These are phyloP conservation scores for Rhinogobius similis DNA, from an alignment of 2,113 vertebrate genomes.

Conservation along the genomic window DNA sequence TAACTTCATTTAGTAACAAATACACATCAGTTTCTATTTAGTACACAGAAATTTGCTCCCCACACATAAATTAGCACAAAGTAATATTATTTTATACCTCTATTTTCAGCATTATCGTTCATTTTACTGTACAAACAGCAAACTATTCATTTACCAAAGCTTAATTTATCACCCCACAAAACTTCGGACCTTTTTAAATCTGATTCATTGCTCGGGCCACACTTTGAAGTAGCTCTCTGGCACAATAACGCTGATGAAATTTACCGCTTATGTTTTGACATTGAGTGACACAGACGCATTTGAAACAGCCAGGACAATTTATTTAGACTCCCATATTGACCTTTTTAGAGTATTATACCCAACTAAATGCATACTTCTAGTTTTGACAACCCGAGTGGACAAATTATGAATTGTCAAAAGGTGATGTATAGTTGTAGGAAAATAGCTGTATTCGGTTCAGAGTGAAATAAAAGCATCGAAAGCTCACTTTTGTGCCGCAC, in stretches of 20 bases:
- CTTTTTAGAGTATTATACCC: background rate
- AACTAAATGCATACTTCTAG: background rate
- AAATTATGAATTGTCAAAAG: constrained; percentile 6
- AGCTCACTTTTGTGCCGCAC: background rate
- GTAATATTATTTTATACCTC: background rate
- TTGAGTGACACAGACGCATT: background rate
- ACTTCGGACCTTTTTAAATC: background rate
- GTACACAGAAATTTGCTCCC: background rate
- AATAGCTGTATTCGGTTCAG: background rate
- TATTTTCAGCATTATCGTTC: background rate
- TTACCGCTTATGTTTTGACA: background rate
- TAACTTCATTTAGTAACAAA: too few relatives aligned
- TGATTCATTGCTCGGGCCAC: background rate
- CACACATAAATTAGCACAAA: background rate
- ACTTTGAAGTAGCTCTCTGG: background rate
- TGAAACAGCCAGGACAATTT: background rate
- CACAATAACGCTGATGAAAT: background rate
- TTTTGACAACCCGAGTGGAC: background rate
- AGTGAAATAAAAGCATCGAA: background rate
- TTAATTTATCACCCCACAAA: background rate
- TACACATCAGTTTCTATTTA: too few relatives aligned
- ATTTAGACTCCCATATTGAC: constrained; percentile 1
- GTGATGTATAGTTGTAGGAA: constrained; percentile 8
- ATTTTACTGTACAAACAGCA: background rate
- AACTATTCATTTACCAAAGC: background rate